Conservation (phyloP, 2,888 invertebrate species). For the Podabrus alpinus region DNA sequence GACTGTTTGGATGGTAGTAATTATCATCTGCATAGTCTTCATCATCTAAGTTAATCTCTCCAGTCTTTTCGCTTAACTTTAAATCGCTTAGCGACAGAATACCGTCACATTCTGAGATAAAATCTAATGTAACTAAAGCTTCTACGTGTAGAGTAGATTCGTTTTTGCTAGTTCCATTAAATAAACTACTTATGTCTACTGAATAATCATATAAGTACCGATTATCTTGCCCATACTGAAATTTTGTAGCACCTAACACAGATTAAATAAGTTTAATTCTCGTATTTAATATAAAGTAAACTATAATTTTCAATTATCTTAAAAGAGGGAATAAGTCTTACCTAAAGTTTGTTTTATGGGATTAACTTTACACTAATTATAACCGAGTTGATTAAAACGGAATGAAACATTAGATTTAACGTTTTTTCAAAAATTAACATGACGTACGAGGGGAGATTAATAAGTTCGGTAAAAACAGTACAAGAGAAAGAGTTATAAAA, state of each 20-base stretch:
- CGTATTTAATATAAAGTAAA: not conserved
- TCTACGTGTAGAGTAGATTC: conserved; percentile 70
- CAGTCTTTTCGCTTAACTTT: conserved; percentile 64
- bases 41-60: conserved; percentile 34
- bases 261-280: not conserved
- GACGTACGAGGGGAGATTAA: no score
- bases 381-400: not conserved
- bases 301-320: not conserved
- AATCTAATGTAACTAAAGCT: conserved; percentile 65
- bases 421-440: not conserved
- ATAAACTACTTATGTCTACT: conserved; percentile 72
- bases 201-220: conserved; percentile 74
- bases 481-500: no score
- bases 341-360: not conserved
- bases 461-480: no score
- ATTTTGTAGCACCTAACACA: conserved; percentile 63
- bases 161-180: conserved; percentile 71
- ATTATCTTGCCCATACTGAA: conserved; percentile 63
- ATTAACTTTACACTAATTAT: not conserved
- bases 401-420: not conserved
- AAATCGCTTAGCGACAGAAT: conserved; percentile 65
- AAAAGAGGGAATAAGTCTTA: not conserved
- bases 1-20: conserved; percentile 55
- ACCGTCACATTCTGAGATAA: conserved; percentile 75
- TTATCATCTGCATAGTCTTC: conserved; percentile 37